Evolutionary conservation across 1,140 invertebrate genomes (phyloP), one percentile per base, ranked within the genome.

Genomic region (Scaptomyza pallida): DNA sequence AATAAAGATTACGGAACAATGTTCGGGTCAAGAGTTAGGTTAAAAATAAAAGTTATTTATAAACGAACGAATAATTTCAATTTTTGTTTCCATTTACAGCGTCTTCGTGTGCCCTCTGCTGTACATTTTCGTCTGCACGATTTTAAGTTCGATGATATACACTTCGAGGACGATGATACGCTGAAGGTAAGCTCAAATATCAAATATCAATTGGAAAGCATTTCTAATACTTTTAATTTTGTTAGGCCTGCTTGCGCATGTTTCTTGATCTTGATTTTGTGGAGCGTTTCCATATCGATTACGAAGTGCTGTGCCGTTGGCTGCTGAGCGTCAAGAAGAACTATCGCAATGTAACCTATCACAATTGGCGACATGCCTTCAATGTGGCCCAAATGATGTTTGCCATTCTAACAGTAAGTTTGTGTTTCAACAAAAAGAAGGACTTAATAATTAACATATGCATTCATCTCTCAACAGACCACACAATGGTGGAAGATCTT

Each of bases 331-430:
- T 99, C 5, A 98, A 98, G 93, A 99, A 99, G 91, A 99, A 99
- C 92, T 99, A 99, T 92, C 94, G 98, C 50, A 97, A 97, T 89
- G 97, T 99, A 12, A 98, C 96, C 8, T 99, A 99, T 90, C 98
- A 99, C 91, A 99, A 99, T 92, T 99, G 98, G 98, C 94, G 97
- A 89, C 97, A 98, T 91, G 97, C 97, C 33, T 98, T 99, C 92
- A 98, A 98, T 91, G 97, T 98, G 35, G 96, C 97, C 3, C 97
- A 98, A 92, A 98, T 98, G 95, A 98, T 98, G 97, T 98, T 98
- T 92, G 95, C 97, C 40, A 98, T 98, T 89, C 92, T 97, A 44
- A 97, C 95, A 52, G 96, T 97, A 90, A 94, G 94, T 93, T 2
- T 23, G 0, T 0, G 2, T 13, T 12, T 3, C 52, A 15, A 9